Evolutionary conservation across 2,888 invertebrate species (phyloP), one percentile per base, ranked within the genome.

Genomic region (Graphium colonna): DNA sequence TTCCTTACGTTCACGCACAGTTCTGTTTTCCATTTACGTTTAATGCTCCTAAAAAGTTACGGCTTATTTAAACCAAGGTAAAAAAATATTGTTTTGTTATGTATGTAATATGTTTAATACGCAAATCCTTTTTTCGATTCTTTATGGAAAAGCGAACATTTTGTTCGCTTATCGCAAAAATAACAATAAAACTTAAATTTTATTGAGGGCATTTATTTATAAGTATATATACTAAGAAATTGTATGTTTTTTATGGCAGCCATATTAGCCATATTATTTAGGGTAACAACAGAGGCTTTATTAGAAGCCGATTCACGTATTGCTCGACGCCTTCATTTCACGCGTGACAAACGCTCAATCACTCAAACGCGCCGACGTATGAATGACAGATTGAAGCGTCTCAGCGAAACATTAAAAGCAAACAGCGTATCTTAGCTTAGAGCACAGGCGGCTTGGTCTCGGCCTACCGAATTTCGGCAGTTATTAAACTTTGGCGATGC

Each of bases 401-500:
- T 46, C 45, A 56, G 48, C 49, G 13, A 49, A 53, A 52, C 54
- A 51, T 59, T 47, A 55, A 59, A 51, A 56, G 36, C 43, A 57
- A 60, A 59, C 55, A 57, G 47, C 49, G 47, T 56, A 60, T 57
- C 54, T 63, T 60, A 60, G 52, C 63, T 61, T 65, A 59, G 58
- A 57, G 52, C 63, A 61, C 65, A 59, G 58, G 57, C 67, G 64
- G 70, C 75, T 82, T 79, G 75, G 72, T 76, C 73, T 74, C 77
- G 78, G 68, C 71, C 73, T 71, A 71, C 71, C 68, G 71, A 85
- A 83, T 82, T 82, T 79, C 80, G 75, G 72, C 71, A 74, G 80
- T 83, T 83, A 82, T 78, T 75, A 83, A 88, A 87, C 73, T 86
- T 83, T 60, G 71, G 63, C 75, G 78, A 82, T 88, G 88, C 87